phyloP scores from a whole-genome alignment of 2,888 invertebrate genomes.

The Xanthia icteritia region DNA sequence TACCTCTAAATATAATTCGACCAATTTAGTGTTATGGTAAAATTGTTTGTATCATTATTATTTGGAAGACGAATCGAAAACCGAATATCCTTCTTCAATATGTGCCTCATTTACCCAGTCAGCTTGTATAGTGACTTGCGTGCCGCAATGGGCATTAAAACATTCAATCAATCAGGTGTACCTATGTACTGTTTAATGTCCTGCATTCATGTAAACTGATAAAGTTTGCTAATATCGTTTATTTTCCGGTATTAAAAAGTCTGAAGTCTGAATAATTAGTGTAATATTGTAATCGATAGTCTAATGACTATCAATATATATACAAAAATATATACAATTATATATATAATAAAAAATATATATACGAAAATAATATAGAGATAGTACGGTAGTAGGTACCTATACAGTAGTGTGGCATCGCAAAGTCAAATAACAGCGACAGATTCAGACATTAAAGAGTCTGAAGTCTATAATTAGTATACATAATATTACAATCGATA shows the following conservation, averaged over 20 bases:
- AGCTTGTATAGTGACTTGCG: slow-evolving; percentile 9
- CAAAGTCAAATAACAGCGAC: too few species aligned
- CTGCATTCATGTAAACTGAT: slow-evolving; percentile 39
- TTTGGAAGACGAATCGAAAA: not conserved
- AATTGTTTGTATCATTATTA: too few species aligned
- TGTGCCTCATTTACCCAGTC: not conserved
- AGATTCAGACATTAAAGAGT: slow-evolving; percentile 12
- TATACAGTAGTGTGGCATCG: too few species aligned
- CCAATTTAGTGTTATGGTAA: not conserved
- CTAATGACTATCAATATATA: too few species aligned
- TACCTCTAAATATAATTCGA: not conserved
- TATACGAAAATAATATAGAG: too few species aligned
- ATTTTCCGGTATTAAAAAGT: slow-evolving; percentile 24
- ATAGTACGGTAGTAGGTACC: too few species aligned
- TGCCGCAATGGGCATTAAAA: slow-evolving; percentile 15
- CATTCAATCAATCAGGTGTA: slow-evolving; percentile 29
- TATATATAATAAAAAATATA: too few species aligned
- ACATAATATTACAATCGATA: not conserved
- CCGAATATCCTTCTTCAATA: not conserved
- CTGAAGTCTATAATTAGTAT: not conserved
- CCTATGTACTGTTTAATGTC: slow-evolving; percentile 24
- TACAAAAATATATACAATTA: too few species aligned
- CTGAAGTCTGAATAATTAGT: not conserved
- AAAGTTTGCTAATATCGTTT: not conserved
- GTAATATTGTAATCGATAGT: not conserved